A percentile compares a stretch with the other conserved stretches of the same genome.
phyloP scores from a whole-genome alignment of 2,113 vertebrate genomes.

The Turnix velox region DNA sequence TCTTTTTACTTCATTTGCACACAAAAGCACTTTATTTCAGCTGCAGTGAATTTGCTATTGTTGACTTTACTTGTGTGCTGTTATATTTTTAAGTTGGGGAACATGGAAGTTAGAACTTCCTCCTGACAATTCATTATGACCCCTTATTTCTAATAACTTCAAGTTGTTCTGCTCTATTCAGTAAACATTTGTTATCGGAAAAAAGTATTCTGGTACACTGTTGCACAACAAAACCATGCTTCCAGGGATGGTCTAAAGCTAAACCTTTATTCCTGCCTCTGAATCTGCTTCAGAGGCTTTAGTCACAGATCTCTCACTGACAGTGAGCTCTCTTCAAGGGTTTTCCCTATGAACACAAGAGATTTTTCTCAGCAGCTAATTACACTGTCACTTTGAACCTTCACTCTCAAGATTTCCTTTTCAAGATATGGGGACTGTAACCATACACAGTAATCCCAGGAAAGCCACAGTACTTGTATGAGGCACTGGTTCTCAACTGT shows the following conservation, averaged over 20 bases:
- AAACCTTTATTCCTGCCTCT: neutral
- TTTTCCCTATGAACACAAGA: neutral
- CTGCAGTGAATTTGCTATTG: neutral
- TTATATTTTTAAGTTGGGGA: neutral
- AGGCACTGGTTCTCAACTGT: neutral
- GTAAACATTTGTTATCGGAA: neutral
- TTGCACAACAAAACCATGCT: neutral
- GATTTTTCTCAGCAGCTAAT: neutral
- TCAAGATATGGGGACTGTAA: neutral
- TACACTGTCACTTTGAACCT: neutral
- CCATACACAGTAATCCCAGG: neutral
- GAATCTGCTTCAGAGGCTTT: neutral
- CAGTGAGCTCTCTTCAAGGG: neutral
- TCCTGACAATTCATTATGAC: neutral
- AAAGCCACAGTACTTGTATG: neutral
- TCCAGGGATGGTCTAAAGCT: neutral
- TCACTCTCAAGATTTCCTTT: neutral
- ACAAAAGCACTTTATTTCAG: neutral
- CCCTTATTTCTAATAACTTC: neutral
- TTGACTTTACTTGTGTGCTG: neutral
- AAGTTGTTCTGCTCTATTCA: neutral
- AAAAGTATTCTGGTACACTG: neutral
- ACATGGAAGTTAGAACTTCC: neutral
- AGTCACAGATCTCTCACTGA: neutral
- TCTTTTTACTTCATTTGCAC: neutral